Evolutionary conservation across 2,888 invertebrate genomes (phyloP), one percentile per base, ranked within the genome.

Genomic region (Dioctria linearis): DNA sequence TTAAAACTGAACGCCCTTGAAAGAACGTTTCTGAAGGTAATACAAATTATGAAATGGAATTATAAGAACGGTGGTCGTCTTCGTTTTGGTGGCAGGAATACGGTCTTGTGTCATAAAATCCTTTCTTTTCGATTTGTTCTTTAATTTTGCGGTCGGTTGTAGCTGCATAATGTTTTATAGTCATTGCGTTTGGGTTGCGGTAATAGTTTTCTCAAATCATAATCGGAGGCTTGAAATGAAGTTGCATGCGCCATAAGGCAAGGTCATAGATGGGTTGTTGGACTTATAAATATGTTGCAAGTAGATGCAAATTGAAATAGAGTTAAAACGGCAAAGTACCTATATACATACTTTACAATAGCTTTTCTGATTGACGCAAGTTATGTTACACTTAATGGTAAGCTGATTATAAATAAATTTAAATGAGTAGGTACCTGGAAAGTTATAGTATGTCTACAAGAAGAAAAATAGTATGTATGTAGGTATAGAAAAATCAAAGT

Each of bases 1-100:
- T 76, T 76, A 76, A 76, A 76, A 76, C 73, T 63, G 66, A 81
- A 81, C 80, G 80, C 78, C 81, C 81, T 81, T 81, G 79, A 71
- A 71, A 59, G 63, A 57, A 65, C 65, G 71, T 73, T 78, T 43
- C 57, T 57, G 73, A 81, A 81, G 81, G 81, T 78, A 63, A 76
- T 42, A 40, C 54, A 25, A 73, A 40, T 73, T 73, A 57, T 54
- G 57, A 73, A 54, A 59, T 8, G 73, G 42, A 73, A 13, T 54
- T 57, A 59, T 9, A 42, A 42, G 25, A 6, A 9, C 51, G 51
- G 40, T 3, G 61, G 11, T 61, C 37, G 37, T 61, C 61, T 39
- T 39, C 61, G 25, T 61, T 61, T 61, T 39, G 5, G 11, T 4
- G 25, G 5, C 5, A 11, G 25, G 25, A 25, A 25, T 25, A 25